Conservation (phyloP, 2,113 vertebrate genomes). For the Megaceryle torquata region DNA sequence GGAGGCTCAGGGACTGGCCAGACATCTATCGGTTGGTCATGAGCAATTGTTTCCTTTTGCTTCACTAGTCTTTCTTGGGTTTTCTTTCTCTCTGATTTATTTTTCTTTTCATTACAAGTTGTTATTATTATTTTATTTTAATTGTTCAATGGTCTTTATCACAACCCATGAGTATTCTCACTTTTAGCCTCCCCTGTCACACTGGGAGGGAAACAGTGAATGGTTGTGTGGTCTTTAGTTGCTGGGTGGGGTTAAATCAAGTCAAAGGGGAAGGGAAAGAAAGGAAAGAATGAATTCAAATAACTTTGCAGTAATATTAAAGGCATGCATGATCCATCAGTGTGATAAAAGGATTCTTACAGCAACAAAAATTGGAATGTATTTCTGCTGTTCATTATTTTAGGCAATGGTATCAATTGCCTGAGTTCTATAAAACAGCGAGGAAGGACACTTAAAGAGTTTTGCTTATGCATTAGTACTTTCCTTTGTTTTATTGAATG, state of each 20-base stretch:
- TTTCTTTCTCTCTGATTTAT: background rate
- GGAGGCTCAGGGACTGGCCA: accelerated
- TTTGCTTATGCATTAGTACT: background rate
- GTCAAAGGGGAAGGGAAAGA: background rate
- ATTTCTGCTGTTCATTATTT: background rate
- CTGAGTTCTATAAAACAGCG: background rate
- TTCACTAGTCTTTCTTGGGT: background rate
- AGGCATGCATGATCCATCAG: background rate
- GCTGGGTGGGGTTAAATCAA: background rate
- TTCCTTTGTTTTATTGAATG: background rate
- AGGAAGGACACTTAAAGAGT: background rate
- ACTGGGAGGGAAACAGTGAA: accelerated
- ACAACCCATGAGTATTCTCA: background rate
- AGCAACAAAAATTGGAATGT: background rate
- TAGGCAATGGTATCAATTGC: background rate
- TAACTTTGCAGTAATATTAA: background rate
- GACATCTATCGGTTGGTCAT: accelerated
- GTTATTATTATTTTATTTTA: background rate
- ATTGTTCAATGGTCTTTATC: background rate
- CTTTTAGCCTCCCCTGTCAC: background rate
- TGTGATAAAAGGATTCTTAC: background rate
- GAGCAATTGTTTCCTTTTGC: background rate
- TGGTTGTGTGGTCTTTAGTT: background rate
- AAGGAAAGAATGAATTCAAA: background rate
- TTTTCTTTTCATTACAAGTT: background rate